Evolutionary conservation across 2,113 vertebrate genomes (phyloP), one percentile per base, ranked within the genome.

Genomic region (Eira barbara): DNA sequence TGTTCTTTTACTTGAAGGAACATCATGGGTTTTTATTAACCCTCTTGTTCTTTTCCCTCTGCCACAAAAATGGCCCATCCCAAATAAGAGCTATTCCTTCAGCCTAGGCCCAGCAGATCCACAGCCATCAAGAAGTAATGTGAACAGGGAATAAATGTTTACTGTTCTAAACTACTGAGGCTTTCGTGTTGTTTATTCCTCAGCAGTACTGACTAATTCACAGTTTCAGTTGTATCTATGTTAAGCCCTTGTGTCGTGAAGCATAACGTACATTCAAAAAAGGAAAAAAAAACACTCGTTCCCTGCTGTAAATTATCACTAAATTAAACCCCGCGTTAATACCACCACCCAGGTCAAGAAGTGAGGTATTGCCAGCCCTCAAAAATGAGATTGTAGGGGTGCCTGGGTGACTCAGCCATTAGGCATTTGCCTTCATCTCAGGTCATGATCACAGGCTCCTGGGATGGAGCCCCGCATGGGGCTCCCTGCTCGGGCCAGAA

Each of bases 181-280:
- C 31, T 85, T 96, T 55, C 85, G 71, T 42, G 7, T 65, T 96
- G 42, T 79, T 97, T 88, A 36, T 85, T 96, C 45, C 78, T 96
- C 69, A n/a, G 49, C 79, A 91, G 80, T 91, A 63, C 8, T 88
- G 31, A 89, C 76, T 65, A 86, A 65, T 47, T 90, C 9, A 74
- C n/a, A 10, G n/a, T 87, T 78, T 85, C 84, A 96, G 63, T 86
- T 78, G 10, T 92, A 42, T 79, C 42, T 92, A 59, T 79, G 20
- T 59, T 89, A 91, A 84, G 21, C 23, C 15, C 21, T 91, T 89
- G 4, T 81, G 73, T 89, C 61, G 47, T 81, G 10, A 89, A 93
- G 45, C 47, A 90, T 21, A 93, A 79, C 4, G 61, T 74, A 39
- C 10, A 47, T 67, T 31, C 65, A 47, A 71, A 73, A 92, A 96